These are phyloP conservation scores for Mesorhabditis spiculigera DNA, from an alignment of 2,888 invertebrate species.

Conservation along the genomic window DNA sequence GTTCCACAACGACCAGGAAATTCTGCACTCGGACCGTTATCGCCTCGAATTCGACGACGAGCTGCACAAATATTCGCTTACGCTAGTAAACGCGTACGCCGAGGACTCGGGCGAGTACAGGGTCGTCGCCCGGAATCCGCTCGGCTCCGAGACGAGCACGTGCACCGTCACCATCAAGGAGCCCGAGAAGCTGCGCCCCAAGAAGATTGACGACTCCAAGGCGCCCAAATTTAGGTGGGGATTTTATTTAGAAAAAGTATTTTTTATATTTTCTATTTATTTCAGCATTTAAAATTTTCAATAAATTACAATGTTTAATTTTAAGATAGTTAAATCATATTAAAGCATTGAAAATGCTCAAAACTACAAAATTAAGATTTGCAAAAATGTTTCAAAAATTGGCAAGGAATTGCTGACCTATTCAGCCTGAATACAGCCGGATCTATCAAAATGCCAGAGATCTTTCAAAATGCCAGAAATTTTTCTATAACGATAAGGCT, in stretches of 20 bases:
- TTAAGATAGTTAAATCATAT: neutral
- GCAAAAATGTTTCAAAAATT: too few species aligned
- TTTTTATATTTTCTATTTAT: too few species aligned
- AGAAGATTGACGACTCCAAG: slow-evolving; percentile 37
- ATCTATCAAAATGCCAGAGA: too few species aligned
- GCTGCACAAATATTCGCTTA: slow-evolving; percentile 56
- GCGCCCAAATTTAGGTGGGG: slow-evolving; percentile 36
- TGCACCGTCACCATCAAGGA: slow-evolving; percentile 58
- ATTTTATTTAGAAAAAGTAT: too few species aligned
- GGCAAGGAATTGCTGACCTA: too few species aligned
- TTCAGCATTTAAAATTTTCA: too few species aligned
- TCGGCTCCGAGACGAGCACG: slow-evolving; percentile 59
- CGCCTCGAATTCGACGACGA: slow-evolving; percentile 52
- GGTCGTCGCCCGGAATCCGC: slow-evolving; percentile 59
- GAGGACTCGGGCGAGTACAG: slow-evolving; percentile 61
- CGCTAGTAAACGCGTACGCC: slow-evolving; percentile 59
- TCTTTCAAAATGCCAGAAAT: too few species aligned
- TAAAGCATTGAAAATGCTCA: too few species aligned
- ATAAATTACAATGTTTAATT: too few species aligned
- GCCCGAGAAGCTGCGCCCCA: slow-evolving; percentile 25
- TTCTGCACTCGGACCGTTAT: slow-evolving; percentile 45
- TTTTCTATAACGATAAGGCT: too few species aligned
- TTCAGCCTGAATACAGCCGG: too few species aligned
- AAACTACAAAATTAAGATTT: too few species aligned
- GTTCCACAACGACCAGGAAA: slow-evolving; percentile 44